These are phyloP conservation scores for Kryptopterus vitreolus DNA, from an alignment of 2,797 vertebrate genomes.

Conservation along the genomic window DNA sequence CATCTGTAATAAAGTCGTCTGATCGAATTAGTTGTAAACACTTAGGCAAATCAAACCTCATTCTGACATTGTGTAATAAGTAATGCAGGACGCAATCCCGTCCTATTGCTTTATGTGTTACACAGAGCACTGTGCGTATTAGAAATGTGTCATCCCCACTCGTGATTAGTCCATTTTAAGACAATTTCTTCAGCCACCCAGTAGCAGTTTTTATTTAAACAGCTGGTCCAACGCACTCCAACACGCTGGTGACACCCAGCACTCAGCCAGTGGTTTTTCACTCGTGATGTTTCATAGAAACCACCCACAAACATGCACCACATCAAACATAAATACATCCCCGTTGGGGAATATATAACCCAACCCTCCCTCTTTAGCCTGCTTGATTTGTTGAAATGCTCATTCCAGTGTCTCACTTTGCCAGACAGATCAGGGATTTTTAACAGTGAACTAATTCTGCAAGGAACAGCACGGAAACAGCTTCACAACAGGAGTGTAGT, in stretches of 20 bases:
- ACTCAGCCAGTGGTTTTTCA: slow-evolving; percentile 45
- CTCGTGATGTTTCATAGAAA: slow-evolving; percentile 69
- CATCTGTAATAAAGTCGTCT: background rate
- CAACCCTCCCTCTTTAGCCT: slow-evolving; percentile 22
- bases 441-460: background rate
- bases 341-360: background rate
- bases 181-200: slow-evolving; percentile 26
- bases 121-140: background rate
- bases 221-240: slow-evolving; percentile 62
- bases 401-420: slow-evolving; percentile 12
- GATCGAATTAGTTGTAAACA: background rate
- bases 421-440: slow-evolving; percentile 3
- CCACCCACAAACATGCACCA: slow-evolving; percentile 62
- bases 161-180: slow-evolving; percentile 23
- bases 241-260: slow-evolving; percentile 66
- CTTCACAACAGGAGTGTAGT: background rate
- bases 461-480: background rate
- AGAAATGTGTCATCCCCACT: background rate
- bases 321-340: slow-evolving; percentile 30
- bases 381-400: background rate
- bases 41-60: background rate
- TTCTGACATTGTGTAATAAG: background rate
- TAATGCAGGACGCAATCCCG: background rate
- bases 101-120: background rate
- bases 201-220: slow-evolving; percentile 54